phyloP scores from a whole-genome alignment of 2,888 invertebrate genomes.

The Orthosia cruda region DNA sequence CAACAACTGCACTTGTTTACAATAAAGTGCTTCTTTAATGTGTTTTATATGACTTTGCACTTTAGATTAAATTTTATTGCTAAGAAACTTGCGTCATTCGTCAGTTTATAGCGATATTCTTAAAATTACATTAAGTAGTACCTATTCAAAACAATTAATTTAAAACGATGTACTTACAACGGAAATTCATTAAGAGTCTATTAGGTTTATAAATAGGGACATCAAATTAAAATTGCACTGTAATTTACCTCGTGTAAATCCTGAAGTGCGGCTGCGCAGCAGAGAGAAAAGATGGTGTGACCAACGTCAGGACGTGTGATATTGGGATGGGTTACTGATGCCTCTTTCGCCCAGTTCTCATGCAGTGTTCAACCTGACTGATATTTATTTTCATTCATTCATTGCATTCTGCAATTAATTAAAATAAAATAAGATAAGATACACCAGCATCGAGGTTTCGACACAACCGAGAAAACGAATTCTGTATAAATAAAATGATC shows the following conservation, averaged over 20 bases:
- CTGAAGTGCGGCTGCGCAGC: not conserved
- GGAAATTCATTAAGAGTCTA: not conserved
- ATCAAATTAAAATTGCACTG: not conserved
- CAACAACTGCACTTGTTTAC: constrained; percentile 90
- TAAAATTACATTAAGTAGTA: constrained; percentile 56
- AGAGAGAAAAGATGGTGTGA: not conserved
- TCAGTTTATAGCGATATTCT: constrained; percentile 69
- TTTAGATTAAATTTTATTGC: constrained; percentile 87
- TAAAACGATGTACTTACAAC: not conserved
- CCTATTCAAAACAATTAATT: too few species aligned
- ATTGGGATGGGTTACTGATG: not conserved
- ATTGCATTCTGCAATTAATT: not conserved
- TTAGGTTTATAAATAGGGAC: not conserved
- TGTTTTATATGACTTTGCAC: constrained; percentile 89
- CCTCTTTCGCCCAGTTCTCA: not conserved
- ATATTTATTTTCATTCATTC: too few species aligned
- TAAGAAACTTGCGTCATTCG: constrained; percentile 83
- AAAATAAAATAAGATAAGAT: not conserved
- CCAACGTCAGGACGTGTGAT: too few species aligned
- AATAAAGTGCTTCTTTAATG: constrained; percentile 89
- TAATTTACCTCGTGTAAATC: not conserved
- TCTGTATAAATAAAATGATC: not conserved
- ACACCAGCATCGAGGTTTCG: not conserved
- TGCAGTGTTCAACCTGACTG: not conserved
- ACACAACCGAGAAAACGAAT: too few species aligned